Percentiles rank a stretch among this genome's conserved stretches.
Evolutionary conservation across 2,113 vertebrate species (phyloP).

Genomic region (Apteryx mantelli): DNA sequence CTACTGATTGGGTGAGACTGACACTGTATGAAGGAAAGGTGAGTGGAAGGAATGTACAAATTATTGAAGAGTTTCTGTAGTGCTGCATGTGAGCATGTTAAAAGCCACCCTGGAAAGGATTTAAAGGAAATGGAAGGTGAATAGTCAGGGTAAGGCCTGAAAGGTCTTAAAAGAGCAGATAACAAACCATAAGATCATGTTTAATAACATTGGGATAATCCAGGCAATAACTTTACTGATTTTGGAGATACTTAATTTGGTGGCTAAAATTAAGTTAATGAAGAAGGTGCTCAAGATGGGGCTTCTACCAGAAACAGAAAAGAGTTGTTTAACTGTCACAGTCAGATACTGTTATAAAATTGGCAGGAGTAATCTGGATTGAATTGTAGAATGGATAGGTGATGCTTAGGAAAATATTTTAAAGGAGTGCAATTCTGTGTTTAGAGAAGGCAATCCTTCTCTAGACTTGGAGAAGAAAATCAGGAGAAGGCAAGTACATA

Average conservation of each 20-base stretch:
- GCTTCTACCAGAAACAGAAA: background rate
- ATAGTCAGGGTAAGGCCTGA: background rate
- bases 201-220: background rate
- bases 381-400: background rate
- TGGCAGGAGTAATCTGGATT: background rate
- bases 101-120: background rate
- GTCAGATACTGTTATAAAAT: background rate
- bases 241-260: background rate
- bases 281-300: background rate
- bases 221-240: background rate
- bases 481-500: background rate
- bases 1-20: background rate
- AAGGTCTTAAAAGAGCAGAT: background rate
- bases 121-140: background rate
- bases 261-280: background rate
- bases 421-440: background rate
- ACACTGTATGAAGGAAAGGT: background rate
- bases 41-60: background rate
- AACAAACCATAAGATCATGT: background rate
- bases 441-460: background rate
- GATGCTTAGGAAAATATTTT: background rate
- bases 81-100: background rate
- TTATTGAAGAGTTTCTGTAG: background rate
- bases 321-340: background rate
- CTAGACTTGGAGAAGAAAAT: background rate